phyloP scores from a whole-genome alignment of 1,140 invertebrate genomes.

The Thereuonema tuberculata region DNA sequence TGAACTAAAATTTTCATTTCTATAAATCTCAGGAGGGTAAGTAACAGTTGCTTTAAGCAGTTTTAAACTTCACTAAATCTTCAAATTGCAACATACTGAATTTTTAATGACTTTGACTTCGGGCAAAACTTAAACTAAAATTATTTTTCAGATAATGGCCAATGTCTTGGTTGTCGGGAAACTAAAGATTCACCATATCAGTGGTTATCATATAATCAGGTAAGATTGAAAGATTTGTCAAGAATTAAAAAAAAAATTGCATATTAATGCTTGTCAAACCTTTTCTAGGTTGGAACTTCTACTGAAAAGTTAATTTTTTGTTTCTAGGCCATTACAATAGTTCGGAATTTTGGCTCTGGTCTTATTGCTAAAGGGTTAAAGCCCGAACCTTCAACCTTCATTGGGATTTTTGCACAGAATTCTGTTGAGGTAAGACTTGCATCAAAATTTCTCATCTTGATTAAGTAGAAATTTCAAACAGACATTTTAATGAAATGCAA shows the following conservation, averaged over 20 bases:
- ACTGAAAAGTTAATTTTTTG: background rate
- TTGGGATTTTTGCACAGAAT: slow-evolving; percentile 91
- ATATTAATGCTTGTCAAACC: no score
- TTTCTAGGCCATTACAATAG: slow-evolving; percentile 40
- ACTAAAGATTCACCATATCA: slow-evolving; percentile 62
- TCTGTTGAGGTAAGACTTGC: slow-evolving; percentile 65
- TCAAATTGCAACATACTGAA: no score
- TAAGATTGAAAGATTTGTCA: no score
- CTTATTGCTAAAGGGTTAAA: slow-evolving; percentile 60
- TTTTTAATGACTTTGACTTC: no score
- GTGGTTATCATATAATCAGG: slow-evolving; percentile 91
- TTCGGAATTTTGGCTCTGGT: slow-evolving; percentile 81
- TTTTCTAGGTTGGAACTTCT: background rate
- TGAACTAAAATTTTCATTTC: no score
- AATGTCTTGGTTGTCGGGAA: slow-evolving; percentile 81
- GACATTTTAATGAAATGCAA: no score
- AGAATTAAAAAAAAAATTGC: background rate
- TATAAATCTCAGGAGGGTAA: no score
- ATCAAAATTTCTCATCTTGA: no score
- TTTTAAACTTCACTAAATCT: no score
- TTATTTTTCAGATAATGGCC: slow-evolving; percentile 62
- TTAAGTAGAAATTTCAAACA: no score
- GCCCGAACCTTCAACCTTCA: slow-evolving; percentile 50
- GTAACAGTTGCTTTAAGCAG: no score
- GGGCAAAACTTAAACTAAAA: no score